Evolutionary conservation across 2,113 vertebrate genomes (phyloP).

Genomic region (Sialia sialis): DNA sequence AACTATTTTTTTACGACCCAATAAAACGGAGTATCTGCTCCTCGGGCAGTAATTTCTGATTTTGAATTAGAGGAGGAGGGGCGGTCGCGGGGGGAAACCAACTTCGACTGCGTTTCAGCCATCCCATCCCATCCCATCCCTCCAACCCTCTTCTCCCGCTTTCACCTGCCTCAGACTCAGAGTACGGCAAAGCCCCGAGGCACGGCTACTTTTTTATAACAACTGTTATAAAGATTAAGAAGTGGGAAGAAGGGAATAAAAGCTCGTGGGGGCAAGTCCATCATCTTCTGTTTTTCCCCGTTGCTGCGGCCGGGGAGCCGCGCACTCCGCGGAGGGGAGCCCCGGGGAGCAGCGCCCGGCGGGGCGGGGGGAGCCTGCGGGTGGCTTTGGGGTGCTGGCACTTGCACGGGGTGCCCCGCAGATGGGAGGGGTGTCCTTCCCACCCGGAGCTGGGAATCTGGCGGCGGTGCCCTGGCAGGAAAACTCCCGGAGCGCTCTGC

Average conservation of each 20-base stretch:
- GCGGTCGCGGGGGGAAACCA: neutral
- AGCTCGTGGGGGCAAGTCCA: rapidly evolving
- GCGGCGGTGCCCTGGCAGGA: neutral
- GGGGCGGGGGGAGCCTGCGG: neutral
- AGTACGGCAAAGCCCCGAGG: neutral
- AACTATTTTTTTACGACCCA: neutral
- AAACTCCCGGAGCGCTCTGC: neutral
- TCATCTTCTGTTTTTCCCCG: neutral
- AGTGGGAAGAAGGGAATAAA: neutral
- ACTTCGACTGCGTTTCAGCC: neutral
- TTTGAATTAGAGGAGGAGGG: neutral
- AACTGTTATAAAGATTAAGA: neutral
- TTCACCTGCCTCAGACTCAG: neutral
- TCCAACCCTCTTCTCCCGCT: neutral
- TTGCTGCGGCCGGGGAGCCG: neutral
- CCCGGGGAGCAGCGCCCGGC: neutral
- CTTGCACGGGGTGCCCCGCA: neutral
- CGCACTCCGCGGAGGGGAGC: neutral
- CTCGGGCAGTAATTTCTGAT: slow-evolving; percentile 3
- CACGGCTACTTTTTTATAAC: neutral
- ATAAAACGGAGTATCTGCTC: slow-evolving; percentile 6
- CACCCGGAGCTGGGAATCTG: neutral
- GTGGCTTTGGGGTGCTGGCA: neutral
- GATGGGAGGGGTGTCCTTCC: rapidly evolving
- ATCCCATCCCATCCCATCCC: neutral